Percentiles rank a stretch among this genome's conserved stretches.
Evolutionary conservation across 2,113 vertebrate genomes (phyloP).

Genomic region (Ochotona princeps): DNA sequence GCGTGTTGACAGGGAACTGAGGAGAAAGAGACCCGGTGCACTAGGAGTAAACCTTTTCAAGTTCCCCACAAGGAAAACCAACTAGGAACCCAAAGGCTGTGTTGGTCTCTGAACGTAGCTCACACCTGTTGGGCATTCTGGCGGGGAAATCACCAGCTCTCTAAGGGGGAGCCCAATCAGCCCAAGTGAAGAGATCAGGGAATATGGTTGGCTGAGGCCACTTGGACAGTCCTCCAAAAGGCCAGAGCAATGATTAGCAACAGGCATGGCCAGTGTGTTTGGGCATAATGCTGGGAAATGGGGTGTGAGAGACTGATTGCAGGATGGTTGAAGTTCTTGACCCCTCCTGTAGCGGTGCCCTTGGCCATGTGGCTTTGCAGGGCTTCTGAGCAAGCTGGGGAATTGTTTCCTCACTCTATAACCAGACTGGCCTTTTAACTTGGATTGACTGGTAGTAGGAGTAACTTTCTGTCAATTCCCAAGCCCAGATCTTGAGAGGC

Average conservation of each 20-base stretch:
- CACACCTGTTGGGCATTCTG: background rate
- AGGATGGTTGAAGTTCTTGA: background rate
- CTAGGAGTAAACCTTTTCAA: conserved; percentile 65
- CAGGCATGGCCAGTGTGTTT: background rate
- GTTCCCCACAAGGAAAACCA: conserved; percentile 39
- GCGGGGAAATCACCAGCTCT: background rate
- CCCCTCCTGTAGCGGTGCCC: background rate
- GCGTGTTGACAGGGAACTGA: conserved; percentile 84
- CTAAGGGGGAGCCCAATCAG: background rate
- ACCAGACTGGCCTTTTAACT: background rate
- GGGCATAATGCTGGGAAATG: background rate
- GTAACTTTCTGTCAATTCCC: background rate
- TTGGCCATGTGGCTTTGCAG: background rate
- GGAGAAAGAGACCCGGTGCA: conserved; percentile 76
- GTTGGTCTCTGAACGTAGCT: background rate
- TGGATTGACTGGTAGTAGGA: background rate
- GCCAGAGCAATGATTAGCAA: background rate
- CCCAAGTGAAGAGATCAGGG: background rate
- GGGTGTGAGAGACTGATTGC: background rate
- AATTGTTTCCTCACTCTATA: background rate
- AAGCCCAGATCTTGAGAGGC: background rate
- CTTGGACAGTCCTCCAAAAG: background rate
- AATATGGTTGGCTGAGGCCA: background rate
- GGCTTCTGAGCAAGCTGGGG: background rate
- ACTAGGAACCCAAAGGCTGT: background rate